Conservation (phyloP, 1,140 invertebrate species). For the Papilio polyxenes region DNA sequence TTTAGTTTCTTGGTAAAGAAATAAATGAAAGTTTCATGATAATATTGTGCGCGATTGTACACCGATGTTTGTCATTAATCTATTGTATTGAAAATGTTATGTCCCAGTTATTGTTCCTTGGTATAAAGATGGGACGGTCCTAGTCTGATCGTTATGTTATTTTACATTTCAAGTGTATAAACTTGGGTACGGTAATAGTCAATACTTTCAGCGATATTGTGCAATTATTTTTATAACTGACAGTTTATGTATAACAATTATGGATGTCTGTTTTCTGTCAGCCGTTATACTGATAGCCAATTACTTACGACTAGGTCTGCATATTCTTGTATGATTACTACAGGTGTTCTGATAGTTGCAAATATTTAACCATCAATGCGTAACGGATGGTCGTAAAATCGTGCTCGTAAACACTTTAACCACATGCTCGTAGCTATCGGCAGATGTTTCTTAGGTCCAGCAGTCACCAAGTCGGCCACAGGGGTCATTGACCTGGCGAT, state of each 20-base stretch:
- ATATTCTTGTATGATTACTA: conserved; percentile 2
- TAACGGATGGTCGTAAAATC: background rate
- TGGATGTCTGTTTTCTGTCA: background rate
- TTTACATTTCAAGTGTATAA: background rate
- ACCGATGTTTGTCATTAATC: conserved; percentile 3
- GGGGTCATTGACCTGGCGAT: conserved; percentile 55
- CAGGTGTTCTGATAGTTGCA: conserved; percentile 10
- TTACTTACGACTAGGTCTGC: background rate
- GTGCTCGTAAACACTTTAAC: background rate
- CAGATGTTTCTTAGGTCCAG: background rate
- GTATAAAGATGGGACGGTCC: background rate
- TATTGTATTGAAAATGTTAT: conserved; percentile 16
- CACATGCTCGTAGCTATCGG: background rate
- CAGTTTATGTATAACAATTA: background rate
- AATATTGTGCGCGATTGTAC: conserved; percentile 6
- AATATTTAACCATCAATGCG: background rate
- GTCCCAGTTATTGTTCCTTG: conserved; percentile 5
- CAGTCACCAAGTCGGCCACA: background rate
- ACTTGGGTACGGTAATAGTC: background rate
- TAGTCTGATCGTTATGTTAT: background rate
- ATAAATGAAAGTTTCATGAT: background rate
- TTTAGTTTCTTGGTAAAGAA: conserved; percentile 11
- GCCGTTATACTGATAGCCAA: background rate
- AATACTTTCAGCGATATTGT: too few species aligned
- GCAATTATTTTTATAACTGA: background rate